Base-by-base conservation (phyloP, 1,140 invertebrate genomes). In the Phenacoccus solenopsis region DNA sequence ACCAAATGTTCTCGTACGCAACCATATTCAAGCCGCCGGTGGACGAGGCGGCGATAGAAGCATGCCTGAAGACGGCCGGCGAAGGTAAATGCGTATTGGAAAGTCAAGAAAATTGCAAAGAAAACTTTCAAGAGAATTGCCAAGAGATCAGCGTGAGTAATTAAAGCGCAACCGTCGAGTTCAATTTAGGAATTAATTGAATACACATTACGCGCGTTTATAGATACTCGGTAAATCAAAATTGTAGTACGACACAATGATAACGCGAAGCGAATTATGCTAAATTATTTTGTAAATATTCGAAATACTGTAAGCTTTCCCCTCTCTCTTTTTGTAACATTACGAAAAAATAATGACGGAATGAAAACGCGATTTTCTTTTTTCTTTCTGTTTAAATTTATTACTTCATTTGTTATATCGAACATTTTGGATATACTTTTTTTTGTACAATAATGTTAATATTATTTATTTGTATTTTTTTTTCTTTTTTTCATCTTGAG, bases 1-100 rank as follows among this genome's bases (percentile, higher is more conserved):
- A 87, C 73, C 79, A 83, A 74, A 84, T 83, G 70, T 94, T 90
- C 78, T 88, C 86, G 5, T 86, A 87, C 77, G 87, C 88, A 25
- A 81, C 83, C 71, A 85, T 87, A 24, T 91, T 90, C 78, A 69
- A 67, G 32, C 71, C 71, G 20, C 59, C 59, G 9, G 59, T 64
- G 20, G 4, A 9, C 16, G 22, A 24, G 20, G n/a, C 56, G 7
- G 59, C 59, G 3, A 10, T 64, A 3, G 59, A 64, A 24, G 25
- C 22, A 10, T 25, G 25, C 16, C 20, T 64, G 59, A 64, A 64
- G 59, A 24, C 21, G 59, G 38, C 13, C 20, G 20, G 3, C 16
- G 32, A 38, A 9, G 20, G 21, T 24, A 64, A 64, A 16, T 64
- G 9, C 22, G 59, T 64, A 16, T 24, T 64, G 25, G 59, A 64